phyloP scores from a whole-genome alignment of 2,888 invertebrate genomes.

The Hypolimnas misippus region DNA sequence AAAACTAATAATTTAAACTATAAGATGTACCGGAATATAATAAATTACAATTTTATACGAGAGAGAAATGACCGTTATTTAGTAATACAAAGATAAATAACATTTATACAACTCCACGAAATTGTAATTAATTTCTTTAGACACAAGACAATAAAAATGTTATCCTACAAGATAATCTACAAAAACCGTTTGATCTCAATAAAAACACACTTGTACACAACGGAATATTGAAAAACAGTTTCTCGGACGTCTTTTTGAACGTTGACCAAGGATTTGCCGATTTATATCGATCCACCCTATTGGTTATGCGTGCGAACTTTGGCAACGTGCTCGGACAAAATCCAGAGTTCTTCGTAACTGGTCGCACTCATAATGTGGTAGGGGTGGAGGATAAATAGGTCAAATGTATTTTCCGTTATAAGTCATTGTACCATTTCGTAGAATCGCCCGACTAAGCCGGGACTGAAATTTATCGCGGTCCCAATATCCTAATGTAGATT shows the following conservation, averaged over 20 bases:
- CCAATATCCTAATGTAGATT: constrained; percentile 56
- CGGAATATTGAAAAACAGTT: constrained; percentile 44
- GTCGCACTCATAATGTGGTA: constrained; percentile 44
- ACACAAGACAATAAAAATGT: constrained; percentile 7
- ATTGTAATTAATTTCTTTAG: not conserved
- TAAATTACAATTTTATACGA: no score
- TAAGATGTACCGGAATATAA: no score
- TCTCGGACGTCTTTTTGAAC: constrained; percentile 38
- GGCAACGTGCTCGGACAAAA: constrained; percentile 25
- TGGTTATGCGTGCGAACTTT: constrained; percentile 21
- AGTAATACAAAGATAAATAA: no score
- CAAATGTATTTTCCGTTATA: constrained; percentile 75
- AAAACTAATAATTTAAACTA: no score
- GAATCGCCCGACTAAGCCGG: constrained; percentile 68
- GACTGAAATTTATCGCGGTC: constrained; percentile 66
- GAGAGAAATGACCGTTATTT: no score
- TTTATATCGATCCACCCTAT: constrained; percentile 43
- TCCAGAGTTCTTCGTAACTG: constrained; percentile 37
- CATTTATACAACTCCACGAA: no score
- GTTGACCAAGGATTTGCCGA: constrained; percentile 45
- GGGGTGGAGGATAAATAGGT: constrained; percentile 62
- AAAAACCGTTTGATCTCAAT: constrained; percentile 31
- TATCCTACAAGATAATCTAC: constrained; percentile 12
- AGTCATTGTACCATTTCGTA: constrained; percentile 70
- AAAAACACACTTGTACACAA: constrained; percentile 33